Percentiles rank a stretch among this genome's conserved stretches.
phyloP scores from a whole-genome alignment of 23 tunicate genomes.

The Pegea sp. region DNA sequence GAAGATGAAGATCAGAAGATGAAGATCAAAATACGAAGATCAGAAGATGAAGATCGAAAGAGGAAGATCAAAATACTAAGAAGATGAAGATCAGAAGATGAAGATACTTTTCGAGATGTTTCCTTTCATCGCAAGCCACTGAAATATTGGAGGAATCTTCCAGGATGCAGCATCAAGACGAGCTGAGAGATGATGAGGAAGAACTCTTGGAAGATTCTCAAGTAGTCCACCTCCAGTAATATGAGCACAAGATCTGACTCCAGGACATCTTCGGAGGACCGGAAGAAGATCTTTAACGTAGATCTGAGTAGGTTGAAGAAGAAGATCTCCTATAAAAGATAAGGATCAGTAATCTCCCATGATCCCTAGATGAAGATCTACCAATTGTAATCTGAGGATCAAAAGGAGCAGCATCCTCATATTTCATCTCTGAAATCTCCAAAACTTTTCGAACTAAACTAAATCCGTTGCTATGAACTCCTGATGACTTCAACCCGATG shows the following conservation, averaged over 20 bases:
- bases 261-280: slow-evolving; percentile 7
- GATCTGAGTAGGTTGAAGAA: slow-evolving; percentile 53
- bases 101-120: slow-evolving; percentile 21
- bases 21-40: too few relatives aligned
- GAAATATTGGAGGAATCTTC: slow-evolving; percentile 35
- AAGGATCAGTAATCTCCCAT: too few relatives aligned
- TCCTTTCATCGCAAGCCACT: slow-evolving; percentile 39
- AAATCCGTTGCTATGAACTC: slow-evolving; percentile 71
- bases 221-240: slow-evolving; percentile 68
- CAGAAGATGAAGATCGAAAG: too few relatives aligned
- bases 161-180: slow-evolving; percentile 23
- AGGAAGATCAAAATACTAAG: too few relatives aligned
- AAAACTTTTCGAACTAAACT: slow-evolving; percentile 49
- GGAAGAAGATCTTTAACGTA: slow-evolving; percentile 38
- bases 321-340: slow-evolving; percentile 23
- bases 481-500: slow-evolving; percentile 45
- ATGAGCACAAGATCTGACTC: slow-evolving; percentile 26
- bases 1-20: too few relatives aligned
- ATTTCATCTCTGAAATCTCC: neutral
- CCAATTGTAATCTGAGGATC: neutral
- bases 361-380: neutral
- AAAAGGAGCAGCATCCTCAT: neutral
- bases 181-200: slow-evolving; percentile 23
- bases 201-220: slow-evolving; percentile 48
- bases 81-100: neutral